A percentile compares a stretch with the other conserved stretches of the same genome.
These are phyloP conservation scores for Aphis gossypii DNA, from an alignment of 1,140 invertebrate species.

Conservation along the genomic window DNA sequence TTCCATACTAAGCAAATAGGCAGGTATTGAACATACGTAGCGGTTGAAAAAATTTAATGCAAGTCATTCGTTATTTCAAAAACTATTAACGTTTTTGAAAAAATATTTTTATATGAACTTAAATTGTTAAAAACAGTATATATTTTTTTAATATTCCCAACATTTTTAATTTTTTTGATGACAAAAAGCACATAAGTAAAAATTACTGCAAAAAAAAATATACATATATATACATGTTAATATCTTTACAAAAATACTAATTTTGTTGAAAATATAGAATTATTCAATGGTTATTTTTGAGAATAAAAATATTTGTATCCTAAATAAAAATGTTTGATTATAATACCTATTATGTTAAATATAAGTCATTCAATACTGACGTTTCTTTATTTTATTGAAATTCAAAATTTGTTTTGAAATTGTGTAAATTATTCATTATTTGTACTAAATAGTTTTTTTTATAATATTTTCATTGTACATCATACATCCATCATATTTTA, in stretches of 20 bases:
- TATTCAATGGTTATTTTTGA: not conserved
- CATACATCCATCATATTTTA: not conserved
- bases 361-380: not conserved
- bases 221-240: not conserved
- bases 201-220: not conserved
- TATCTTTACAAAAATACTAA: not conserved
- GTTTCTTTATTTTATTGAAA: no score
- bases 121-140: not conserved
- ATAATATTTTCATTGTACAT: no score
- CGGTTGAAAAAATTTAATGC: not conserved
- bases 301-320: not conserved
- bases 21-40: not conserved
- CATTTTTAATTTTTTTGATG: not conserved
- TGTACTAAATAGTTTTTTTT: no score
- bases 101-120: not conserved
- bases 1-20: not conserved
- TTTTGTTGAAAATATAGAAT: not conserved
- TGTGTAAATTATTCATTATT: not conserved
- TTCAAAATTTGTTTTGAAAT: no score
- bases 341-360: not conserved
- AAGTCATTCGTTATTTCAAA: no score
- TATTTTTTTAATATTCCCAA: not conserved
- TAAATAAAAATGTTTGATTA: not conserved
- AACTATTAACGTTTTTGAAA: not conserved
- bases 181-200: not conserved